phyloP scores from a whole-genome alignment of 1,140 invertebrate species.

The Calosoma granatense region DNA sequence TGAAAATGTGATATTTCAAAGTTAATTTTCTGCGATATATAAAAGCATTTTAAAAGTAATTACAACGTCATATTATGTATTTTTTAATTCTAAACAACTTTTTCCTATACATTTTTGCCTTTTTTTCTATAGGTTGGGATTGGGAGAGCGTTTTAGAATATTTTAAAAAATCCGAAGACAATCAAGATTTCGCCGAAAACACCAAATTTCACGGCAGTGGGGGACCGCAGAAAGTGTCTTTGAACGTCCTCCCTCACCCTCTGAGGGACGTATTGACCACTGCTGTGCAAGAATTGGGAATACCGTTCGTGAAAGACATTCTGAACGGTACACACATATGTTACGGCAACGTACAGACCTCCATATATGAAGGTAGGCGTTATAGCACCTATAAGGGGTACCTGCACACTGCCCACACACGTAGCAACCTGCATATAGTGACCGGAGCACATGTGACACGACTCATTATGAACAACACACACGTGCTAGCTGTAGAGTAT shows the following conservation, averaged over 20 bases:
- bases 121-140: neutral
- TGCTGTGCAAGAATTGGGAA: conserved; percentile 36
- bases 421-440: conserved; percentile 44
- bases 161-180: neutral
- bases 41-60: no score
- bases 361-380: conserved; percentile 22
- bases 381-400: neutral
- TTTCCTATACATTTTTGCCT: no score
- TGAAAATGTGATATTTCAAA: no score
- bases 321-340: conserved; percentile 41
- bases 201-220: conserved; percentile 20
- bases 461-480: conserved; percentile 24
- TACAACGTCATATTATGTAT: no score
- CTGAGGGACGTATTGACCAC: conserved; percentile 36
- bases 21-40: no score
- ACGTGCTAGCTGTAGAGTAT: conserved; percentile 22
- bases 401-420: conserved; percentile 41
- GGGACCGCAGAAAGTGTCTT: neutral
- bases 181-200: neutral
- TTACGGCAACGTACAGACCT: conserved; percentile 39
- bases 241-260: conserved; percentile 18
- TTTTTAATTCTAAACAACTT: no score
- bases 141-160: neutral
- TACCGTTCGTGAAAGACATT: conserved; percentile 35
- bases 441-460: conserved; percentile 38